Conservation (phyloP, 64 coral and sea anemone genomes). For the Hydrozoanthus tunicans region DNA sequence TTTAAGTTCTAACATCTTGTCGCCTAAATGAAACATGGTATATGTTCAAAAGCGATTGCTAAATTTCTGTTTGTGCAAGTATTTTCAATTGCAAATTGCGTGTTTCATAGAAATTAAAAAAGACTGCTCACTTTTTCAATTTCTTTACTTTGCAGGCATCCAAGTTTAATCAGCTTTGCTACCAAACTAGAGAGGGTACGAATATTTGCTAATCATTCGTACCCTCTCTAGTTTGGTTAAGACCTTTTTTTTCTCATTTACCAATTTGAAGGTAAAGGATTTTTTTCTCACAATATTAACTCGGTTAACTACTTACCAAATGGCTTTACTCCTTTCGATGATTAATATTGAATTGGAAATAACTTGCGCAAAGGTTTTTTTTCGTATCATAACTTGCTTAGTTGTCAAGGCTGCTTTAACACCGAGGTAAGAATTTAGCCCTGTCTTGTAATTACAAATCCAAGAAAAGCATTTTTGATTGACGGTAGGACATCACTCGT, state of each 20-base stretch:
- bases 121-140: no score
- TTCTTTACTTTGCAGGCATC: no score
- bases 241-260: neutral
- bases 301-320: neutral
- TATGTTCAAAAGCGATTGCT: no score
- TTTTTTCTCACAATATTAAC: no score
- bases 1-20: no score
- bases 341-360: constrained; percentile 22
- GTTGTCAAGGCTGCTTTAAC: neutral
- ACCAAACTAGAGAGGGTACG: no score
- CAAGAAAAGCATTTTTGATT: neutral
- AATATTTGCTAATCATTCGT: no score
- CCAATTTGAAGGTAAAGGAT: neutral
- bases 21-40: no score
- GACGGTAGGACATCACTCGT: constrained; percentile 4
- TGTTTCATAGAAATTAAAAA: no score
- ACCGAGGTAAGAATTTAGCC: constrained; percentile 20
- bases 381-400: neutral
- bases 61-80: no score
- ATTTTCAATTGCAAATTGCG: no score
- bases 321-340: neutral
- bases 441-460: neutral
- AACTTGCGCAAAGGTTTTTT: neutral
- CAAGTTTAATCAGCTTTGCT: no score
- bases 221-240: neutral